These are phyloP conservation scores for Carollia perspicillata DNA, from an alignment of 2,113 vertebrate genomes.

Conservation along the genomic window DNA sequence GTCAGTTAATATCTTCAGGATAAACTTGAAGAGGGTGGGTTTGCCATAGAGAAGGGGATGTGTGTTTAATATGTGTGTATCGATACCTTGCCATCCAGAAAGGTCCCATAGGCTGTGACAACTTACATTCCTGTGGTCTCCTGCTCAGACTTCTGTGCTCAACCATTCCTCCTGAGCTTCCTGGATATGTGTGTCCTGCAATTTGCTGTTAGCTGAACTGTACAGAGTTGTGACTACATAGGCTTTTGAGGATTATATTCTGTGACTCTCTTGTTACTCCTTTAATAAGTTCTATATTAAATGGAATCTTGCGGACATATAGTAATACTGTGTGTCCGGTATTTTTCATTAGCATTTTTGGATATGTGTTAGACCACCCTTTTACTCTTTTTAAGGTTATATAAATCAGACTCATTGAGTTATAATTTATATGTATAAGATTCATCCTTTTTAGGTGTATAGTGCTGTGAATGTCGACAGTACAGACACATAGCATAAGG, in stretches of 20 bases:
- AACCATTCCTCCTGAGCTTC: fast-evolving
- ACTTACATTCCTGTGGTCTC: neutral
- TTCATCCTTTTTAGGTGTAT: neutral
- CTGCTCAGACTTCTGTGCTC: fast-evolving
- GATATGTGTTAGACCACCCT: neutral
- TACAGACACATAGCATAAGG: fast-evolving
- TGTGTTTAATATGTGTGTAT: neutral
- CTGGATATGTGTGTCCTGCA: fast-evolving
- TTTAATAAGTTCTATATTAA: neutral
- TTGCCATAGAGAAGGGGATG: neutral
- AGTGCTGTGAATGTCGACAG: neutral
- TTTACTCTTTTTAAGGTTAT: neutral
- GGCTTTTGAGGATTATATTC: too few relatives aligned
- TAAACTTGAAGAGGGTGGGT: neutral
- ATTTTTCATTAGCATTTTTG: neutral
- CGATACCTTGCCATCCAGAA: neutral
- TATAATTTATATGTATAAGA: neutral
- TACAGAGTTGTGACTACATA: neutral
- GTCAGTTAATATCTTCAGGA: fast-evolving
- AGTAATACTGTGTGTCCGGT: fast-evolving
- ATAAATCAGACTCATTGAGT: neutral
- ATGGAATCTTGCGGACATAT: too few relatives aligned
- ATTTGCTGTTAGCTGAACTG: neutral
- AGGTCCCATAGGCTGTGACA: neutral
- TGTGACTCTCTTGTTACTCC: neutral